Evolutionary conservation across 2,888 invertebrate genomes (phyloP).

Genomic region (Bugula neritina): DNA sequence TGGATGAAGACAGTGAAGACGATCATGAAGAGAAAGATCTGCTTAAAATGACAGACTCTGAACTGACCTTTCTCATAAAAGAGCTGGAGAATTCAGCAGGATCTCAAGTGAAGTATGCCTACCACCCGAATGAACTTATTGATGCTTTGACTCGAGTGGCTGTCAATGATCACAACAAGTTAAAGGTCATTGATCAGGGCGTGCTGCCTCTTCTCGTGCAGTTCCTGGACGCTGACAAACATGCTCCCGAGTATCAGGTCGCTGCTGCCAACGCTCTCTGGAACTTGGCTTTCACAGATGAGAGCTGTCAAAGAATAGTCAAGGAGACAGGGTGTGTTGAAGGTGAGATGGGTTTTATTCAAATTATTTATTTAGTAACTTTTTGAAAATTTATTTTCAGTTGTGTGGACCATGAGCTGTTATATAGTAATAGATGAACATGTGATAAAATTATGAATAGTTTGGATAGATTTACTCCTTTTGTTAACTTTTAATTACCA

Average conservation of each 20-base stretch:
- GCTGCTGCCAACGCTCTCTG: slow-evolving; percentile 9
- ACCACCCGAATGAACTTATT: slow-evolving; percentile 18
- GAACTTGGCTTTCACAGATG: slow-evolving; percentile 8
- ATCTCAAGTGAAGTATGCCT: neutral
- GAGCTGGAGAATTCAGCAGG: neutral
- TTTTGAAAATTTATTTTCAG: no score
- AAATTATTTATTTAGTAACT: no score
- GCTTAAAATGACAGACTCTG: slow-evolving; percentile 2
- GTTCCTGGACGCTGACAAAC: neutral
- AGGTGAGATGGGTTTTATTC: no score
- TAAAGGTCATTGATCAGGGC: neutral
- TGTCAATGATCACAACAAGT: slow-evolving; percentile 13
- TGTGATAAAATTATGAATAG: no score
- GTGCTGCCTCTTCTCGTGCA: neutral
- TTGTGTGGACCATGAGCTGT: no score
- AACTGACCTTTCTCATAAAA: neutral
- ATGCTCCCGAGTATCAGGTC: neutral
- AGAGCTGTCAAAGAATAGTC: neutral
- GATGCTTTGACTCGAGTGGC: neutral
- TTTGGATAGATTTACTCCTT: no score
- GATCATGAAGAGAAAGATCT: neutral
- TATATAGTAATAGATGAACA: no score
- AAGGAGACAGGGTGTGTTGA: neutral
- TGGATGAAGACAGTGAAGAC: slow-evolving; percentile 4
- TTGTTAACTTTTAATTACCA: no score